Evolutionary conservation across 2,113 vertebrate genomes (phyloP).

Genomic region (Apteryx owenii): DNA sequence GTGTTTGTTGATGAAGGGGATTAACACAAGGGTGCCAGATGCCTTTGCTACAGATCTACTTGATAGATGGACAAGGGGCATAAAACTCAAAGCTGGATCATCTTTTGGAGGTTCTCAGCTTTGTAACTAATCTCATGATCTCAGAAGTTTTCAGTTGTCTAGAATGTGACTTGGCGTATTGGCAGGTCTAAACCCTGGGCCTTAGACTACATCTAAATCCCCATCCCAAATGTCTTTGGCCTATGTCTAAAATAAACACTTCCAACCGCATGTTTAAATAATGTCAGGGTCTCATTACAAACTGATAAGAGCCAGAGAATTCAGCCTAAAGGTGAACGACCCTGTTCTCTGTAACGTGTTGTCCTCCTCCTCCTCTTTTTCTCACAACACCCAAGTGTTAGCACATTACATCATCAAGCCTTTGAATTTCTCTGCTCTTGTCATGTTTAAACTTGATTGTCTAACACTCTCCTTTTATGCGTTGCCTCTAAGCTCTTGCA

Average conservation of each 20-base stretch:
- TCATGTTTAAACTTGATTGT: conserved; percentile 67
- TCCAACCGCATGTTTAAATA: conserved; percentile 1
- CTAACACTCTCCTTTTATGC: conserved; percentile 72
- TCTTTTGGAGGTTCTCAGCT: background rate
- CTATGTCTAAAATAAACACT: conserved; percentile 31
- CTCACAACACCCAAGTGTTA: conserved; percentile 53
- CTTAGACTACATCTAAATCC: background rate
- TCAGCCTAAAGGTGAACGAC: background rate
- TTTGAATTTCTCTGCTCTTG: conserved; percentile 75
- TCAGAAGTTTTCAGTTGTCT: background rate
- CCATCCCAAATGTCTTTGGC: background rate
- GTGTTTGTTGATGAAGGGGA: background rate
- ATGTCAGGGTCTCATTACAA: background rate
- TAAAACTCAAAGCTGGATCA: background rate
- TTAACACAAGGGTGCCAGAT: background rate
- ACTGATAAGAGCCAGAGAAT: conserved; percentile 11
- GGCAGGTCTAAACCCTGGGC: background rate
- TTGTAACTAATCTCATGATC: background rate
- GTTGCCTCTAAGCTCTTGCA: conserved; percentile 66
- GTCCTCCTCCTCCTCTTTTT: conserved; percentile 42
- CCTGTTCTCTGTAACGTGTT: background rate
- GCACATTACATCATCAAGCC: conserved; percentile 52
- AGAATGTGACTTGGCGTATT: background rate
- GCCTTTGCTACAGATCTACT: background rate
- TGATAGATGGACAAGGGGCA: background rate